These are phyloP conservation scores for Tethea ocularis DNA, from an alignment of 2,888 invertebrate species.

Conservation along the genomic window DNA sequence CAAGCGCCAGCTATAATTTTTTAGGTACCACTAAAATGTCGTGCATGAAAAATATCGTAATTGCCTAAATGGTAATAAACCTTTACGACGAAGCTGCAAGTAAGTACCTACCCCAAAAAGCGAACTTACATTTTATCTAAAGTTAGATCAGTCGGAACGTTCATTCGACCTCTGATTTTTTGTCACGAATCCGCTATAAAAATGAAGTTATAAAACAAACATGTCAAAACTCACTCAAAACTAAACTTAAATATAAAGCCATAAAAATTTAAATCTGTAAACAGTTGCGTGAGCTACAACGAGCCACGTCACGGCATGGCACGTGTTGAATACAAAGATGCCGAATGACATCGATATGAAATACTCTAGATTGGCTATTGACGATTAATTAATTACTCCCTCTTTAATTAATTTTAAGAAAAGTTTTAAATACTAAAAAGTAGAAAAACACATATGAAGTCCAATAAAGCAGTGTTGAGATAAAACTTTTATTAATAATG, in stretches of 20 bases:
- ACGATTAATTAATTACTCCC: too few relatives aligned
- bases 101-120: background rate
- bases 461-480: too few relatives aligned
- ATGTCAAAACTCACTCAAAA: conserved; percentile 3
- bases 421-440: too few relatives aligned
- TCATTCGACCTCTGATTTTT: background rate
- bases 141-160: background rate
- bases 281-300: background rate
- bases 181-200: background rate
- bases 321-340: background rate
- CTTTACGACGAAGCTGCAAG: background rate
- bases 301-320: background rate
- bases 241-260: background rate
- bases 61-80: background rate
- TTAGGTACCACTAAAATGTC: background rate
- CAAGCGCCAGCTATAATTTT: too few relatives aligned
- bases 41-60: background rate
- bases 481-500: too few relatives aligned
- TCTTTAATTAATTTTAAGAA: too few relatives aligned
- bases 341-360: background rate
- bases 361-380: background rate
- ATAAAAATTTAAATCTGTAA: background rate
- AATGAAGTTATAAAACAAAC: background rate
- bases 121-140: background rate
- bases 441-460: conserved; percentile 2